Percentiles rank a stretch among this genome's conserved stretches.
Evolutionary conservation across 2,113 vertebrate genomes (phyloP).

Genomic region (Gnathonemus longibarbis): DNA sequence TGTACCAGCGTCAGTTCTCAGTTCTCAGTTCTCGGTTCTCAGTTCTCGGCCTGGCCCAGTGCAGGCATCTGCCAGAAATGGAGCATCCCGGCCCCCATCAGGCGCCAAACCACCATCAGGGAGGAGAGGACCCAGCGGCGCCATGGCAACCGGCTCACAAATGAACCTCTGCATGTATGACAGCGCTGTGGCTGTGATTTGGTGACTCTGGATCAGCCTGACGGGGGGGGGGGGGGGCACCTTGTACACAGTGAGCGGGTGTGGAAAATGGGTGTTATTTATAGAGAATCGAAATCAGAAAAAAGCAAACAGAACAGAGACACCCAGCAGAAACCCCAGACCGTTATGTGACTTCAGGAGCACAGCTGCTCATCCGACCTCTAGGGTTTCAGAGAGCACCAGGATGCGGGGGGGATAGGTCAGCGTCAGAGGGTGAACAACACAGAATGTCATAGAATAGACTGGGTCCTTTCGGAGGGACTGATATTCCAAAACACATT

Average conservation of each 20-base stretch:
- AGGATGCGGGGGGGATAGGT: neutral
- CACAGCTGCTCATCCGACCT: neutral
- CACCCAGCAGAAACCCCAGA: neutral
- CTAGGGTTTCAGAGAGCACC: neutral
- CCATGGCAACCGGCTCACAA: neutral
- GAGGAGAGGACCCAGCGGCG: neutral
- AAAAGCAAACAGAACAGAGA: neutral
- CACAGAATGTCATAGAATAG: neutral
- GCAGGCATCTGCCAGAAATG: neutral
- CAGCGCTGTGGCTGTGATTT: neutral
- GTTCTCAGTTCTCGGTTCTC: too few species aligned
- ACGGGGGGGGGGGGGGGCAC: too few species aligned
- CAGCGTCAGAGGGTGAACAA: neutral
- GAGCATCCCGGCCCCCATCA: neutral
- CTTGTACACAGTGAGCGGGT: neutral
- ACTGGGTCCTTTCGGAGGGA: neutral
- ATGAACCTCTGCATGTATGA: neutral
- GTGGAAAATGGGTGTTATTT: neutral
- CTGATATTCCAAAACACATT: neutral
- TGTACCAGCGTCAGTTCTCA: neutral
- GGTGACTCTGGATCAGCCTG: neutral
- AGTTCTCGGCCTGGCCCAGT: neutral
- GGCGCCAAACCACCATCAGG: neutral
- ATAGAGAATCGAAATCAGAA: neutral
- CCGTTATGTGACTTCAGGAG: neutral